Evolutionary conservation across 2,888 invertebrate species (phyloP), one percentile per base, ranked within the genome.

Genomic region (Ganaspis brasiliensis): DNA sequence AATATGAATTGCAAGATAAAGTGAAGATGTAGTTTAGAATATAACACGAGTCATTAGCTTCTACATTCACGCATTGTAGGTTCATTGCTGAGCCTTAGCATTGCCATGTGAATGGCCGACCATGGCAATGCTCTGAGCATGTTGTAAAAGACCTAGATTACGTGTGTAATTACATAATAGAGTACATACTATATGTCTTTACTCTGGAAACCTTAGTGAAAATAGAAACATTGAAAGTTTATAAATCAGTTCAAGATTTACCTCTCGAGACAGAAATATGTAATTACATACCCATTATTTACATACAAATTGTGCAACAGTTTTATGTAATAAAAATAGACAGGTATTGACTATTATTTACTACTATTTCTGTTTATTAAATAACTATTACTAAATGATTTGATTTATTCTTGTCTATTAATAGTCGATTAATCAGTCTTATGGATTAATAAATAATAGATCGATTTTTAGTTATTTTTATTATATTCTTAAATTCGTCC

Each of bases 91-190:
- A 26, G 57, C 5, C 57, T 57, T 31, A n/a, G 61, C 16, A 10
- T 1, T 31, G 10, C 31, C 9, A 61, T 61, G 35, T 61, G 35
- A 61, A 37, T 61, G 3, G 61, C 19, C 61, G 35, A 37, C 61
- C 61, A 12, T 61, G 61, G 35, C 35, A 61, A 37, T 61, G 35
- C 61, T 61, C 57, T 6, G n/a, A 57, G n/a, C 57, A 14, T 8
- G 57, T 31, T 57, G 26, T 57, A 31, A 57, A 57, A 57, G 12
- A 57, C 57, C 26, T 57, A 31, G 57, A 57, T 57, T 31, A 57
- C 26, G 26, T n/a, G n/a, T 8, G 19, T 37, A 61, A 61, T 61
- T 61, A 61, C 61, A 35, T 61, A 31, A 61, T 31, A 61, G 10
- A n/a, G 35, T 61, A n/a, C n/a, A n/a, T n/a, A n/a, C n/a, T n/a